These are phyloP conservation scores for Craseonycteris thonglongyai DNA, from an alignment of 2,113 vertebrate species.

Conservation along the genomic window DNA sequence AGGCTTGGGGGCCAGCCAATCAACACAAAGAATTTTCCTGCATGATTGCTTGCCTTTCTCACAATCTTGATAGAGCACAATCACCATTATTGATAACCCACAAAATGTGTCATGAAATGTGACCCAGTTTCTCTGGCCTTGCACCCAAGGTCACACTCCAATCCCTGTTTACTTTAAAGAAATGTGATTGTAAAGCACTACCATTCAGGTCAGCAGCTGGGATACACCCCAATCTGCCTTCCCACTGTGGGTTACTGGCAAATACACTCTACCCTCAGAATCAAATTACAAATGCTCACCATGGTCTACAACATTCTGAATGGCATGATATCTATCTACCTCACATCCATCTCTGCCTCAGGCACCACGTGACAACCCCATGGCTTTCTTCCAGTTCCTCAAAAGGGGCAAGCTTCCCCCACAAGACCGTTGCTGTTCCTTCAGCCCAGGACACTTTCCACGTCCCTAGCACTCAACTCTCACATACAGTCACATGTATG, in stretches of 20 bases:
- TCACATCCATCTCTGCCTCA: not conserved
- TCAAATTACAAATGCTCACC: not conserved
- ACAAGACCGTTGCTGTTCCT: not conserved
- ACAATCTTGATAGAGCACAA: not conserved
- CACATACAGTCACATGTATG: not conserved
- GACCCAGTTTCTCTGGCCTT: not conserved
- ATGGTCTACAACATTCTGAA: not conserved
- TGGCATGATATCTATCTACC: not conserved
- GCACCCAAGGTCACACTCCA: not conserved
- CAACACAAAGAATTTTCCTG: not conserved
- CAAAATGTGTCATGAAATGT: not conserved
- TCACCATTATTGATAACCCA: not conserved
- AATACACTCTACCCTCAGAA: not conserved
- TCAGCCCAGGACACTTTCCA: not conserved
- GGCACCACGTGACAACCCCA: not conserved
- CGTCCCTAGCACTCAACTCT: not conserved
- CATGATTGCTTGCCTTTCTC: not conserved
- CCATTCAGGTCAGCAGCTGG: not conserved
- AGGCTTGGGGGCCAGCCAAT: not conserved
- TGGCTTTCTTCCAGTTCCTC: not conserved
- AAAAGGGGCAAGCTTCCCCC: not conserved
- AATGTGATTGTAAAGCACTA: not conserved
- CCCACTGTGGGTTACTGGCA: not conserved
- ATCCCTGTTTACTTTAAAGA: not conserved
- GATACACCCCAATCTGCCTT: not conserved